Base-by-base conservation (phyloP, 2,113 vertebrate species). In the Hemiscyllium ocellatum region DNA sequence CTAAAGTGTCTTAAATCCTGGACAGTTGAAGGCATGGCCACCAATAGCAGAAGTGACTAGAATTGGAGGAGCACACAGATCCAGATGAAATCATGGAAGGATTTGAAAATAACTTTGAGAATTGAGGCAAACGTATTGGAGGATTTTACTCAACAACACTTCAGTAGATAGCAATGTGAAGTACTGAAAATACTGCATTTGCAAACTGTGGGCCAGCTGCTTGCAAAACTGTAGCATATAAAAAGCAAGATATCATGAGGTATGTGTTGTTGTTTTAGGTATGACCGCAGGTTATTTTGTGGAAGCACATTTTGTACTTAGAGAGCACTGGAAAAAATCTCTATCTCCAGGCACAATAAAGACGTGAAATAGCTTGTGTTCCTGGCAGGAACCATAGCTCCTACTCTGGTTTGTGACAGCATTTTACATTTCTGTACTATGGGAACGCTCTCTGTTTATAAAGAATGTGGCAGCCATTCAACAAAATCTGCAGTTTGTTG, bases 261-360 rank as follows among this genome's bases (percentile, higher is more conserved):
- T 69, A 42, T 69, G 65, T 26, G 94, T 4, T 76, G 42, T 33
- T 50, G 68, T 29, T 95, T 95, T 95, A 76, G 69, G 72, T 47
- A 29, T 29, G 13, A 26, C 68, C 37, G 24, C 42, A 76, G 68
- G 68, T 19, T 95, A 52, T 72, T 95, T 95, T 95, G 37, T 95
- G 94, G 69, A 95, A 95, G 42, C 72, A 76, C 94, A 76, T 95
- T 72, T 69, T 95, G 68, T 95, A 50, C 68, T 94, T 70, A 26
- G 68, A 70, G 26, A 17, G 13, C 26, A 52, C 52, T 47, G 10
- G 61, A 12, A 61, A 94, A n/a, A 69, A n/a, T 69, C 94, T 26
- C 94, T 26, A 72, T 13, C 8, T 1, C 68, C 17, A 42, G 69
- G 42, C 47, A 69, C 68, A 95, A 95, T 76, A 70, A 61, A 17